Conservation (phyloP, 2,797 vertebrate genomes). For the Artibeus lituratus region DNA sequence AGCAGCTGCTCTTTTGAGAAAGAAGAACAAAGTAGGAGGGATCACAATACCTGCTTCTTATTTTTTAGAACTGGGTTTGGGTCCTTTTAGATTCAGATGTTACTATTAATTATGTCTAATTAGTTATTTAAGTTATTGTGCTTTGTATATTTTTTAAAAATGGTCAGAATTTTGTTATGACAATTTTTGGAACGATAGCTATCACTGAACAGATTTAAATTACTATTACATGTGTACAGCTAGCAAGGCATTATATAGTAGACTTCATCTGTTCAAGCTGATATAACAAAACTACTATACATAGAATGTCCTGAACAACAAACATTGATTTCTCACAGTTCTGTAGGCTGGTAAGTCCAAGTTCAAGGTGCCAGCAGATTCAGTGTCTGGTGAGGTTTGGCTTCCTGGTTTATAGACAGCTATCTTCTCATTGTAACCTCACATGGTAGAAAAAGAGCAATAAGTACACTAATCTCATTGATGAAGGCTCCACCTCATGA, state of each 20-base stretch:
- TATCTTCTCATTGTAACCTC: not conserved
- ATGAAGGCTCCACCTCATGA: not conserved
- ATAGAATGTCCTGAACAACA: not conserved
- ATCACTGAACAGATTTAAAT: not conserved
- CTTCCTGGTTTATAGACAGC: not conserved
- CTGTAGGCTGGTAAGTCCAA: not conserved
- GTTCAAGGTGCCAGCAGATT: not conserved
- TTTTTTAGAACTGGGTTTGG: not conserved
- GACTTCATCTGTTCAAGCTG: not conserved
- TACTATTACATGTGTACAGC: not conserved
- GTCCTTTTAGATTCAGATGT: not conserved
- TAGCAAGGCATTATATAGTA: not conserved
- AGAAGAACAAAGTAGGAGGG: too few species aligned
- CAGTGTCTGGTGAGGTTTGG: not conserved
- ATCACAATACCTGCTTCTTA: too few species aligned
- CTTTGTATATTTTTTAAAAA: not conserved
- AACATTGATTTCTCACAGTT: not conserved
- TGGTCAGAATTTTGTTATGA: not conserved
- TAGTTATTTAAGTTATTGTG: not conserved
- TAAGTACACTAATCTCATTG: not conserved
- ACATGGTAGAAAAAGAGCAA: not conserved
- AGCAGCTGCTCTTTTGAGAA: too few species aligned
- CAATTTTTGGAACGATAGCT: not conserved
- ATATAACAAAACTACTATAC: not conserved
- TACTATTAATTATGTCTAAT: not conserved